Base-by-base conservation (phyloP, 1,140 invertebrate species). In the Glossosoma conforme region DNA sequence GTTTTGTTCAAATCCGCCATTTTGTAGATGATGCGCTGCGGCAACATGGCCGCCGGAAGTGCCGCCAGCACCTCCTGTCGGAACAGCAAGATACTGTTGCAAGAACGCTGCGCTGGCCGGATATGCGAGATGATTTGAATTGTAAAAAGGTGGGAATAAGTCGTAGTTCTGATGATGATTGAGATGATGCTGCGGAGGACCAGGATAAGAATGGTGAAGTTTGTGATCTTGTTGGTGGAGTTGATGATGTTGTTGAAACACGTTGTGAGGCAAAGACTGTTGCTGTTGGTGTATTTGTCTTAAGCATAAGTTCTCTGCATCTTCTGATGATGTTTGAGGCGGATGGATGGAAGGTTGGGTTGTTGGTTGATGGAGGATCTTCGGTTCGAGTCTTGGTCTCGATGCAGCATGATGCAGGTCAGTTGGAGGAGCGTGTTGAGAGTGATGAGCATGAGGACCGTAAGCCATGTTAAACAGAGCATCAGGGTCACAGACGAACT, bases 401-500 rank as follows among this genome's bases (percentile, higher is more conserved):
- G n/a, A n/a, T n/a, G n/a, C n/a, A n/a, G n/a, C n/a, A n/a, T n/a
- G n/a, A n/a, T 17, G 41, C 28, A 6, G 25, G 19, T n/a, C n/a
- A n/a, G n/a, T n/a, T n/a, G n/a, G n/a, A n/a, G n/a, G n/a, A n/a
- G n/a, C n/a, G n/a, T n/a, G n/a, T n/a, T n/a, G n/a, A 1, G 41
- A 13, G 18, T 36, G 46, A n/a, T 57, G 54, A n/a, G n/a, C n/a
- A n/a, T n/a, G n/a, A 2, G 55, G 55, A 6, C 55, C 55, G 28
- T 58, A 58, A 3, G 89, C 88, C 86, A 93, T 91, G 49, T 87
- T 90, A 71, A 94, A 93, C 0, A 95, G 74, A 0, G 91, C 90
- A 59, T 95, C 91, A 1, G 91, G 92, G 69, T 94, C 91, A 70
- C 92, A 96, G 0, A 96, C 91, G 65, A 96, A 97, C 68, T 93